Conservation (phyloP, 2,113 vertebrate genomes). For the Polyodon spathula region DNA sequence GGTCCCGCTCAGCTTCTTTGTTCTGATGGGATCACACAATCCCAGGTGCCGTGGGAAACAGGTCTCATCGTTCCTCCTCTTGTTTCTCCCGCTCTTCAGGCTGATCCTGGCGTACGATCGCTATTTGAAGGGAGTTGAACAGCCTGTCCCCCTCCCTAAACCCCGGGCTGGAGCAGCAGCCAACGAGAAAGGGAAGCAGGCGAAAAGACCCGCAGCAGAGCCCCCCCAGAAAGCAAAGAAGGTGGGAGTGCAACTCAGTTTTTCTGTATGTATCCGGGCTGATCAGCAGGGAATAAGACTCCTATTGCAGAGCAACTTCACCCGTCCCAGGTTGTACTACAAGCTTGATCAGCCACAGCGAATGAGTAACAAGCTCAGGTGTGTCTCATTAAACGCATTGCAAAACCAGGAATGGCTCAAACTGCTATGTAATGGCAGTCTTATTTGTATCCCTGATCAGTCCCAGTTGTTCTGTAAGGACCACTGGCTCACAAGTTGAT, state of each 20-base stretch:
- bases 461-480: too few species aligned
- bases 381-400: too few species aligned
- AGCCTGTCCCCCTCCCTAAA: constrained; percentile 17
- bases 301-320: too few species aligned
- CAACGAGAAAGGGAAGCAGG: constrained; percentile 28
- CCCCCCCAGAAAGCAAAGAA: constrained; percentile 31
- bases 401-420: too few species aligned
- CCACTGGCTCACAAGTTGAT: too few species aligned
- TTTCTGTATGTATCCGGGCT: constrained; percentile 8
- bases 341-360: too few species aligned
- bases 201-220: constrained; percentile 34
- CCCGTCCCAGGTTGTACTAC: too few species aligned
- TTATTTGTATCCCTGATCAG: too few species aligned
- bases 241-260: not conserved
- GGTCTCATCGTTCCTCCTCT: too few species aligned
- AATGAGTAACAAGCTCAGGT: too few species aligned
- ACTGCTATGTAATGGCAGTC: too few species aligned
- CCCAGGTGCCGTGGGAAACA: not conserved
- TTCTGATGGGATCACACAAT: not conserved
- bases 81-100: constrained; percentile 25
- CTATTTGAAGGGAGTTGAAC: constrained; percentile 37
- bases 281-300: too few species aligned
- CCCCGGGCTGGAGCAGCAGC: constrained; percentile 38
- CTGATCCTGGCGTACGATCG: constrained; percentile 57
- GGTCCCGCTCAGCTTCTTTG: not conserved